Evolutionary conservation across 2,113 vertebrate species (phyloP).

Genomic region (Pelecanus crispus): DNA sequence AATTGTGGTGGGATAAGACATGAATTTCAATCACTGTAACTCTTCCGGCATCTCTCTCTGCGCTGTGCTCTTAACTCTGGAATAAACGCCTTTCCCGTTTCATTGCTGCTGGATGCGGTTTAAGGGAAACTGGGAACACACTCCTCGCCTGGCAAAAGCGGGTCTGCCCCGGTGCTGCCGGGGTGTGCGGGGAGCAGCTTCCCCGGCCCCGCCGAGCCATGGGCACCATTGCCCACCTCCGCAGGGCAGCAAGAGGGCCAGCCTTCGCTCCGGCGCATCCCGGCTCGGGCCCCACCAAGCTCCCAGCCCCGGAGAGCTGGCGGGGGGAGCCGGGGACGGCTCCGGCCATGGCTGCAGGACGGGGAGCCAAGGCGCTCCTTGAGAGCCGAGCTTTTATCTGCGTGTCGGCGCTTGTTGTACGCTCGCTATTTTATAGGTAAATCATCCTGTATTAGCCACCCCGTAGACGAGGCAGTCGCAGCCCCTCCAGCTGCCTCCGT

Average conservation of each 20-base stretch:
- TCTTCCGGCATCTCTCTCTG: background rate
- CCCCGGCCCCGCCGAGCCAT: fast-evolving
- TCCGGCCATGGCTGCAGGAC: fast-evolving
- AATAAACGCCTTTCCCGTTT: background rate
- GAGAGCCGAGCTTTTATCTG: fast-evolving
- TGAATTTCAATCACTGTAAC: background rate
- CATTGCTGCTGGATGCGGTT: background rate
- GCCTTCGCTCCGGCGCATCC: background rate
- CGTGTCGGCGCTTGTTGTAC: fast-evolving
- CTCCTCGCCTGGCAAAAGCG: background rate
- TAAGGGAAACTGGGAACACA: background rate
- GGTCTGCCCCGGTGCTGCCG: background rate
- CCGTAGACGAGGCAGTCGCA: background rate
- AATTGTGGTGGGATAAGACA: background rate
- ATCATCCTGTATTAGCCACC: background rate
- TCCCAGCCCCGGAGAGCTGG: background rate
- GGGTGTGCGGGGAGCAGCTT: background rate
- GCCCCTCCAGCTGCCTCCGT: background rate
- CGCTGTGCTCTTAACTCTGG: fast-evolving
- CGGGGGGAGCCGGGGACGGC: fast-evolving
- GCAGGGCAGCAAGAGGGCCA: background rate
- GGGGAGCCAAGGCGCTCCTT: background rate
- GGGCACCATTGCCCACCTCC: background rate
- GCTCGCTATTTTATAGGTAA: background rate
- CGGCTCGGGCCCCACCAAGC: fast-evolving